Evolutionary conservation across 2,888 invertebrate species (phyloP).

Genomic region (Drosophila longiperda): DNA sequence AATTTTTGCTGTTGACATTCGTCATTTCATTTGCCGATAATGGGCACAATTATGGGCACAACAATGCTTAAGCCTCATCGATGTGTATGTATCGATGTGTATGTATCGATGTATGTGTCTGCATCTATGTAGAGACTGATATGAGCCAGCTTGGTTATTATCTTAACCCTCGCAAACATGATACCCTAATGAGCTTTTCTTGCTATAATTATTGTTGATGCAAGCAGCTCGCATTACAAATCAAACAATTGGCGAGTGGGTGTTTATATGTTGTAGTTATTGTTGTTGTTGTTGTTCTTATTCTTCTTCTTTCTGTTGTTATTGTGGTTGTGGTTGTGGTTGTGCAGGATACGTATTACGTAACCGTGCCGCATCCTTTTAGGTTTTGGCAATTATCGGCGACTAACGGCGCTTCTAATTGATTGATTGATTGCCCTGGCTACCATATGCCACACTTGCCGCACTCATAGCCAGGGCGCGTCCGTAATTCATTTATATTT

Average conservation of each 20-base stretch:
- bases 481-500: constrained; percentile 4
- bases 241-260: constrained; percentile 35
- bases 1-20: constrained; percentile 65
- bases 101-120: not conserved
- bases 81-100: not conserved
- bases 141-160: constrained; percentile 14
- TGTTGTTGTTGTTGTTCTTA: not conserved
- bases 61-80: constrained; percentile 13
- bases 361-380: constrained; percentile 39
- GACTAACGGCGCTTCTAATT: constrained; percentile 52
- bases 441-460: constrained; percentile 13
- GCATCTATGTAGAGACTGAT: constrained; percentile 10
- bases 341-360: constrained; percentile 22
- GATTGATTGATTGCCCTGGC: constrained; percentile 50
- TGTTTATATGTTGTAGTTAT: not conserved
- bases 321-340: not conserved
- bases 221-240: constrained; percentile 48
- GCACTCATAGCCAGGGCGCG: constrained; percentile 16
- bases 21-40: constrained; percentile 39
- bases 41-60: constrained; percentile 18
- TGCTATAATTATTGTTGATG: not conserved
- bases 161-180: constrained; percentile 21
- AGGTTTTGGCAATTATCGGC: constrained; percentile 42
- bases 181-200: constrained; percentile 43
- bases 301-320: not conserved